Conservation (phyloP, 2,888 invertebrate genomes). For the Nomada flava region DNA sequence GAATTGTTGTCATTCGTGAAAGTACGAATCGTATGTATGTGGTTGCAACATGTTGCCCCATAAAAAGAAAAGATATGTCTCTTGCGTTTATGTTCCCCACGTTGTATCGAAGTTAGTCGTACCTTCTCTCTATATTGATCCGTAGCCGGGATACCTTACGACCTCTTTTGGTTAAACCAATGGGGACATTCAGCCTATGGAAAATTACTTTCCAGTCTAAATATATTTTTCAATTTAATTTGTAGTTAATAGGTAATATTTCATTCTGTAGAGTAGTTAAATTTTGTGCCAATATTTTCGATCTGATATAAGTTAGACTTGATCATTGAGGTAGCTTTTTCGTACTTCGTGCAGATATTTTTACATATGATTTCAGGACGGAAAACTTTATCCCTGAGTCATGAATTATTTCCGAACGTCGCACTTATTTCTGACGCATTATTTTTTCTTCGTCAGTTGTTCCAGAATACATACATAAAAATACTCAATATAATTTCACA, state of each 20-base stretch:
- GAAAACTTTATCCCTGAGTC: slow-evolving; percentile 43
- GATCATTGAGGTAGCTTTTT: not conserved
- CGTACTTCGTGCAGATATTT: slow-evolving; percentile 24
- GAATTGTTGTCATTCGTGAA: not conserved
- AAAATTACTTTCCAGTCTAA: slow-evolving; percentile 17
- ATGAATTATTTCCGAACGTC: slow-evolving; percentile 63
- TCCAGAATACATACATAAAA: not conserved
- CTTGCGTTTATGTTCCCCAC: slow-evolving; percentile 18
- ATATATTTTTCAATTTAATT: not conserved
- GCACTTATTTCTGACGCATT: slow-evolving; percentile 72
- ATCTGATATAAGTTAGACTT: not conserved
- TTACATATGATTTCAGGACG: slow-evolving; percentile 39
- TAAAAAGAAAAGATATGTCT: not conserved
- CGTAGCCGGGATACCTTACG: slow-evolving; percentile 44
- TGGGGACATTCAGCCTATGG: slow-evolving; percentile 28
- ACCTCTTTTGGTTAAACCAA: slow-evolving; percentile 54
- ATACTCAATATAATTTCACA: not conserved
- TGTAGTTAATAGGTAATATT: not conserved
- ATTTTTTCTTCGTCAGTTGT: not conserved
- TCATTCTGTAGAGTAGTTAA: not conserved
- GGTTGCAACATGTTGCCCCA: slow-evolving; percentile 11
- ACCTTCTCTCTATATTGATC: slow-evolving; percentile 47
- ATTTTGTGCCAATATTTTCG: not conserved
- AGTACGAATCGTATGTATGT: not conserved
- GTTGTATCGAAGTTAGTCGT: slow-evolving; percentile 21